These are phyloP conservation scores for Pecten maximus DNA, from an alignment of 2,888 invertebrate species.

Conservation along the genomic window DNA sequence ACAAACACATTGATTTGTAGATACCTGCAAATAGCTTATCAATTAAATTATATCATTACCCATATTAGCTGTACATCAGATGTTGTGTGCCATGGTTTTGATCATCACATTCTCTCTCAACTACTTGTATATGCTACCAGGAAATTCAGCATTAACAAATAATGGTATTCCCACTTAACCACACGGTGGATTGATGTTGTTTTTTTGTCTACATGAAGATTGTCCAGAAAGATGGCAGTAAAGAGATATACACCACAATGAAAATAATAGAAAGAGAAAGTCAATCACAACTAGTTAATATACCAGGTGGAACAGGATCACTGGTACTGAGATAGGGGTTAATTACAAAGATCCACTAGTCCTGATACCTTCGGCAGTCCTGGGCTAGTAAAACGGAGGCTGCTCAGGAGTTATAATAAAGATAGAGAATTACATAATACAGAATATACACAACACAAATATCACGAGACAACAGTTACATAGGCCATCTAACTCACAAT, in stretches of 20 bases:
- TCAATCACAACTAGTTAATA: background rate
- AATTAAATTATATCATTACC: too few relatives aligned
- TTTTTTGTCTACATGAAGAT: background rate
- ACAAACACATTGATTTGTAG: too few relatives aligned
- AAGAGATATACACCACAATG: background rate
- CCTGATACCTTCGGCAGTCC: background rate
- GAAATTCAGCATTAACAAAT: too few relatives aligned
- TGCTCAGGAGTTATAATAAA: background rate
- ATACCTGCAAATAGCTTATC: too few relatives aligned
- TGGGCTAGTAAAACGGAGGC: background rate
- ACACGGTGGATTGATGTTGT: background rate
- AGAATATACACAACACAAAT: background rate
- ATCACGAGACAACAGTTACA: background rate
- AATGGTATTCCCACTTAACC: too few relatives aligned
- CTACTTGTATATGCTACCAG: too few relatives aligned
- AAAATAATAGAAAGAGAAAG: background rate
- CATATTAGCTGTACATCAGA: too few relatives aligned
- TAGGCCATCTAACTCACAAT: constrained; percentile 9
- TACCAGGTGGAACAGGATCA: too few relatives aligned
- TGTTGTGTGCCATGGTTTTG: too few relatives aligned
- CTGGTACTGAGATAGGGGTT: too few relatives aligned
- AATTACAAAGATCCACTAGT: background rate
- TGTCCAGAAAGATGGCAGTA: background rate
- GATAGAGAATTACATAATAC: background rate
- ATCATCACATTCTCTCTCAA: too few relatives aligned